These are phyloP conservation scores for Menura novaehollandiae DNA, from an alignment of 2,113 vertebrate species.

Conservation along the genomic window DNA sequence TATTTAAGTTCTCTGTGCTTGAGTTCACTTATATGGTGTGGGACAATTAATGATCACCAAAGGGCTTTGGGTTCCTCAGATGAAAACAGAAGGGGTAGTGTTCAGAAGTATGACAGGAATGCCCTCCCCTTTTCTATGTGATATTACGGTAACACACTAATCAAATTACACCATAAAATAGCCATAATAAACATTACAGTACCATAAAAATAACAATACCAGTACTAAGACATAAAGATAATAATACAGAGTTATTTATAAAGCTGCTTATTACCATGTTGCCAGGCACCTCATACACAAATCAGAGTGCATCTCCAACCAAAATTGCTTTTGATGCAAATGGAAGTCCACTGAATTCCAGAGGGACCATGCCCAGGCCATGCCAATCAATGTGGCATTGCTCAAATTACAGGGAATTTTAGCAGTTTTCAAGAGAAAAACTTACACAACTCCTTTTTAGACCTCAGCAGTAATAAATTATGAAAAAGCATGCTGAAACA, in stretches of 20 bases:
- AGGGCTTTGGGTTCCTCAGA: slow-evolving; percentile 49
- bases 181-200: slow-evolving; percentile 56
- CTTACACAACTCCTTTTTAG: background rate
- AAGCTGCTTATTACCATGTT: slow-evolving; percentile 23
- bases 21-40: slow-evolving; percentile 50
- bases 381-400: background rate
- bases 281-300: slow-evolving; percentile 23
- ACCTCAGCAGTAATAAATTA: background rate
- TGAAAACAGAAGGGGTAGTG: slow-evolving; percentile 46
- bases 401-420: background rate
- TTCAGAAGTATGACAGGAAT: slow-evolving; percentile 57
- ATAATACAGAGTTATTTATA: slow-evolving; percentile 49
- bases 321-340: background rate
- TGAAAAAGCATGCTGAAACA: background rate
- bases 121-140: slow-evolving; percentile 43
- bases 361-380: background rate
- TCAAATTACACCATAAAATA: slow-evolving; percentile 60
- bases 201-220: slow-evolving; percentile 61
- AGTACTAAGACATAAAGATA: slow-evolving; percentile 47
- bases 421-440: background rate
- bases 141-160: slow-evolving; percentile 44
- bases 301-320: slow-evolving; percentile 8
- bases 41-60: slow-evolving; percentile 63
- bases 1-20: slow-evolving; percentile 39
- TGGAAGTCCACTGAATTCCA: background rate